Percentiles rank a stretch among this genome's conserved stretches.
These are phyloP conservation scores for Eupsittula cactorum DNA, from an alignment of 2,113 vertebrate species.

Conservation along the genomic window DNA sequence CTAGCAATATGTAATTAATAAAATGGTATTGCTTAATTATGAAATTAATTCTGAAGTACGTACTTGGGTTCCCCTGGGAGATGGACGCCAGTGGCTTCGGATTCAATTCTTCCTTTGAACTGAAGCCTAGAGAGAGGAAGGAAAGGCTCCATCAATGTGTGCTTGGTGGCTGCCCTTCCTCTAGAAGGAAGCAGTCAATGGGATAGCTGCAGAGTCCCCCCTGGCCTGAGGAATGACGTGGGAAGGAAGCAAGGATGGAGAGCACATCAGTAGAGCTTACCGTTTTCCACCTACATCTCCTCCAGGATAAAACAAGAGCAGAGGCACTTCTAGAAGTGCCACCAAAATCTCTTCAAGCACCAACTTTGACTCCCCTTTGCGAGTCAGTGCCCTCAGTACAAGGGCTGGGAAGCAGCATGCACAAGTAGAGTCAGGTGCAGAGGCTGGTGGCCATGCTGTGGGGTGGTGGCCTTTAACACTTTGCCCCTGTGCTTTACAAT, in stretches of 20 bases:
- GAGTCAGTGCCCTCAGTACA: not conserved
- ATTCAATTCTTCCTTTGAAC: slow-evolving; percentile 78
- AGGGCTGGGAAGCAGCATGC: not conserved
- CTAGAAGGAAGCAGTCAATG: not conserved
- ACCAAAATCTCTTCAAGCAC: not conserved
- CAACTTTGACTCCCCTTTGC: not conserved
- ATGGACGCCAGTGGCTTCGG: slow-evolving; percentile 74
- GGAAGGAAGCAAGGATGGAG: not conserved
- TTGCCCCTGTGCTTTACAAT: not conserved
- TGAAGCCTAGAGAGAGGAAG: slow-evolving; percentile 79
- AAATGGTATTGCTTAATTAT: not conserved
- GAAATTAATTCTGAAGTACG: slow-evolving; percentile 42
- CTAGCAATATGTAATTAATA: not conserved
- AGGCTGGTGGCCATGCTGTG: not conserved
- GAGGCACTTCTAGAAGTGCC: not conserved
- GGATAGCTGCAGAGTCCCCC: not conserved
- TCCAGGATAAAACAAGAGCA: not conserved
- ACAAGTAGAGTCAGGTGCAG: not conserved
- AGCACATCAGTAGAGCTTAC: not conserved
- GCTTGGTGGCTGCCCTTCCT: not conserved
- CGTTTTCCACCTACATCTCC: not conserved
- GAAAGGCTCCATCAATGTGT: slow-evolving; percentile 19
- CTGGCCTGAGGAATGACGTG: not conserved
- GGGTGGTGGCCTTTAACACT: not conserved
- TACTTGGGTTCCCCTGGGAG: slow-evolving; percentile 90